Percentiles rank a stretch among this genome's conserved stretches.
These are phyloP conservation scores for Murina feae DNA, from an alignment of 2,113 vertebrate genomes.

Conservation along the genomic window DNA sequence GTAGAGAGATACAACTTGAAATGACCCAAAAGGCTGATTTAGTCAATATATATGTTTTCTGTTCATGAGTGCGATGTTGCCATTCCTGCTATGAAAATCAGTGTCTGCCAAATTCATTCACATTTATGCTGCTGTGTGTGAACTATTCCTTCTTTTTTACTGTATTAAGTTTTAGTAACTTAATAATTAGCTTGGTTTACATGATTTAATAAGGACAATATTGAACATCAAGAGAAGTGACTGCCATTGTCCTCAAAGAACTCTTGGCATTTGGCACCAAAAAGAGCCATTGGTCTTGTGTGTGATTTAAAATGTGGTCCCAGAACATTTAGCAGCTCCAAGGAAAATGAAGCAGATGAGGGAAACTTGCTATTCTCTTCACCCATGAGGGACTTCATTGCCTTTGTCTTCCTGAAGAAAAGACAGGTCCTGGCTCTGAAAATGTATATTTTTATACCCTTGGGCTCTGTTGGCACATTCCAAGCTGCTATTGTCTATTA, in stretches of 20 bases:
- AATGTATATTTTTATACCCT: not conserved
- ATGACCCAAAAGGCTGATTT: not conserved
- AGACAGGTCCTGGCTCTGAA: not conserved
- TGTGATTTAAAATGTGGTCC: not conserved
- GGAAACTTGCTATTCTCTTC: not conserved
- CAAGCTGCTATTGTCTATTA: constrained; percentile 13
- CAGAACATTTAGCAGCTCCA: not conserved
- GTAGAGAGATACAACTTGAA: not conserved
- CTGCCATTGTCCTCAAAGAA: not conserved
- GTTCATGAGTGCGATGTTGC: not conserved
- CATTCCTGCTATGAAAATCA: not conserved
- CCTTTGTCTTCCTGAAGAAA: not conserved
- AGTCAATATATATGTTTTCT: not conserved
- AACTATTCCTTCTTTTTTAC: not conserved
- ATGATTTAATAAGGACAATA: not conserved
- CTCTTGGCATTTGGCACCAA: not conserved
- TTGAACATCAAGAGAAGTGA: not conserved
- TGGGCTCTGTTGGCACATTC: not conserved
- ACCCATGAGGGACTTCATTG: not conserved
- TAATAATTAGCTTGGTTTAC: not conserved
- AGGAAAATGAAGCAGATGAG: not conserved
- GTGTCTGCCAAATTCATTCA: not conserved
- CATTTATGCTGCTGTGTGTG: not conserved
- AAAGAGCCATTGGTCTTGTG: not conserved
- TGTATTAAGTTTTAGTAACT: not conserved